Evolutionary conservation across 2,797 vertebrate species (phyloP).

Genomic region (Sebastes hubbsi): DNA sequence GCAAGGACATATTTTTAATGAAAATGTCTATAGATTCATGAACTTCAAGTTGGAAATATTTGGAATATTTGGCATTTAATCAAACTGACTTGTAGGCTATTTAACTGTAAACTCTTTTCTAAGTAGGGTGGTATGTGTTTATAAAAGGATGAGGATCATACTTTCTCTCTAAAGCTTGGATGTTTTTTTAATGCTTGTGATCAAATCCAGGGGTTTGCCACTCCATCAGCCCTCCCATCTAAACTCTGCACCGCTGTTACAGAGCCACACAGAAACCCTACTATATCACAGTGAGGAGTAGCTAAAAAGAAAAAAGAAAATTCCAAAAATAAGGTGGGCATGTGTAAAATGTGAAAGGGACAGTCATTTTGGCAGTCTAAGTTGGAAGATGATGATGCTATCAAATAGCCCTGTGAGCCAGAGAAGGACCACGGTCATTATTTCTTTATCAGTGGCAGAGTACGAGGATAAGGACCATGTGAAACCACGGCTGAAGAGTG

Average conservation of each 20-base stretch:
- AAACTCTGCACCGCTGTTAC: background rate
- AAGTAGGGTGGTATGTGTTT: background rate
- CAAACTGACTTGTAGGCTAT: background rate
- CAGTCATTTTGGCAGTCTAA: background rate
- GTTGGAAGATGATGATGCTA: slow-evolving; percentile 1
- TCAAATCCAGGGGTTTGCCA: background rate
- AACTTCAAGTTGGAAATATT: background rate
- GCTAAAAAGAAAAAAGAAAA: background rate
- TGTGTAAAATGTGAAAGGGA: background rate
- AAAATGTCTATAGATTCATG: background rate
- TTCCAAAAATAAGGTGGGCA: background rate
- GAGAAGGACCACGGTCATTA: slow-evolving; percentile 12
- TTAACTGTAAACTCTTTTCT: background rate
- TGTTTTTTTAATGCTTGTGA: background rate
- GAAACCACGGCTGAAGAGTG: background rate
- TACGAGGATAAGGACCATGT: background rate
- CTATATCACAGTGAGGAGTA: background rate
- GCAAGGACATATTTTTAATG: background rate
- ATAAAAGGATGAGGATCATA: background rate
- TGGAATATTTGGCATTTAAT: background rate
- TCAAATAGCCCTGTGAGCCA: slow-evolving; percentile 1
- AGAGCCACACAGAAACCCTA: background rate
- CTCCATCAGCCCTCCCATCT: background rate
- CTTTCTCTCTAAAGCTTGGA: background rate
- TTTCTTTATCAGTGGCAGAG: background rate